Evolutionary conservation across 92 coral and sea anemone species (phyloP), one percentile per base, ranked within the genome.

Genomic region (Scolanthus callimorphus): DNA sequence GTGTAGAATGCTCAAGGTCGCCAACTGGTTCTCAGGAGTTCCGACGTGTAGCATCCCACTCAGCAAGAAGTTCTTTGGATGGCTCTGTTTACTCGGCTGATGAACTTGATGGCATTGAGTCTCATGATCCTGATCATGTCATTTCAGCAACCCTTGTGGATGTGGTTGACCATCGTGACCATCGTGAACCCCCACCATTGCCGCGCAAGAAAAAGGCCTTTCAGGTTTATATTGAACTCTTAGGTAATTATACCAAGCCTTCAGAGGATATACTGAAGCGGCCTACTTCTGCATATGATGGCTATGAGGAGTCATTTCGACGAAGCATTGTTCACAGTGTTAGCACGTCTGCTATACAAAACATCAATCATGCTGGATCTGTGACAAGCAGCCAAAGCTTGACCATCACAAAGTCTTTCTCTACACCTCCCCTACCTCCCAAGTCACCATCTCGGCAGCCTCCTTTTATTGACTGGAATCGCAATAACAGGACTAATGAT

Each of bases 171-270:
- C 82, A 88, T 48, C 77, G 70, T 55, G 41, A 66, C 39, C n/a
- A n/a, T n/a, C n/a, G n/a, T n/a, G 82, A 67, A 62, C 72, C 67
- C 1, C 72, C 78, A 11, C 77, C 73, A 8, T 38, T 55, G 15
- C 84, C 85, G 0, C 63, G 53, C 27, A 87, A 69, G 76, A 88
- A 51, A 62, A 77, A 82, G 55, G 60, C 91, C 21, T 89, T 94
- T 49, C 95, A 94, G 62, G 95, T 94, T 17, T 94, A 94, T 66
- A 94, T 94, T 69, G 96, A 94, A 51, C 79, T 94, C 39, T 77
- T 88, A 27, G 90, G 85, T 17, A 67, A 69, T 50, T 94, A 94
- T 62, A 94, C 74, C 51, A 82, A 80, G 39, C 99, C 99, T 3
- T 73, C 91, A 9, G 96, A 88, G 15, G 99, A 85, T 25, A 76